phyloP scores from a whole-genome alignment of 2,797 vertebrate species.

The Cryptoblepharus egeriae region DNA sequence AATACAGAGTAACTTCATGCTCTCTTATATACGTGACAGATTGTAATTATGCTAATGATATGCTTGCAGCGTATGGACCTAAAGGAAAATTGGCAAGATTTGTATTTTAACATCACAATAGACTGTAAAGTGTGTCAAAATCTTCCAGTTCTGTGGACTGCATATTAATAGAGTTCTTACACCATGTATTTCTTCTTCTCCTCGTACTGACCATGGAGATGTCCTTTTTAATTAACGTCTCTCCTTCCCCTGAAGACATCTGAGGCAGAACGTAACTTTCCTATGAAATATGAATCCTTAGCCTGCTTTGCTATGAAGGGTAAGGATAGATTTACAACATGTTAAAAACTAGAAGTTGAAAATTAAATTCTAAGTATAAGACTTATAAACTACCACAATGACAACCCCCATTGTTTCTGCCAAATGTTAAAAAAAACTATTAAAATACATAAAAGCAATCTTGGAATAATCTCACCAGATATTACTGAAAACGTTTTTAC shows the following conservation, averaged over 20 bases:
- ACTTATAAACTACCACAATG: not conserved
- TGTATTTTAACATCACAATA: conserved; percentile 18
- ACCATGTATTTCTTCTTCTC: conserved; percentile 1
- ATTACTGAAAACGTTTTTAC: not conserved
- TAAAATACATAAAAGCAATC: not conserved
- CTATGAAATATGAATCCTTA: not conserved
- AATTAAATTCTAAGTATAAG: not conserved
- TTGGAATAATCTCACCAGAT: too few species aligned
- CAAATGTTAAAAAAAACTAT: too few species aligned
- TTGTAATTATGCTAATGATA: conserved; percentile 18
- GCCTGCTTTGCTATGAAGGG: not conserved
- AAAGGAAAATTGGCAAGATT: conserved; percentile 23
- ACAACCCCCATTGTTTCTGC: too few species aligned
- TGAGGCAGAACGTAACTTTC: not conserved
- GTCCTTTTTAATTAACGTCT: not conserved
- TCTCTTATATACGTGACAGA: conserved; percentile 9
- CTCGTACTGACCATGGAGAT: rapidly evolving
- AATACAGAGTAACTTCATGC: not conserved
- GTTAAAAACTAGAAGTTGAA: not conserved
- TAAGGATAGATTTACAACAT: not conserved
- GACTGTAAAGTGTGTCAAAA: not conserved
- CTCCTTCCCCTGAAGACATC: not conserved
- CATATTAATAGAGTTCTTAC: conserved; percentile 14
- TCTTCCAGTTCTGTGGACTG: not conserved
- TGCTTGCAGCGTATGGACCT: conserved; percentile 20